These are phyloP conservation scores for Etheostoma spectabile DNA, from an alignment of 2,113 vertebrate species.

Conservation along the genomic window DNA sequence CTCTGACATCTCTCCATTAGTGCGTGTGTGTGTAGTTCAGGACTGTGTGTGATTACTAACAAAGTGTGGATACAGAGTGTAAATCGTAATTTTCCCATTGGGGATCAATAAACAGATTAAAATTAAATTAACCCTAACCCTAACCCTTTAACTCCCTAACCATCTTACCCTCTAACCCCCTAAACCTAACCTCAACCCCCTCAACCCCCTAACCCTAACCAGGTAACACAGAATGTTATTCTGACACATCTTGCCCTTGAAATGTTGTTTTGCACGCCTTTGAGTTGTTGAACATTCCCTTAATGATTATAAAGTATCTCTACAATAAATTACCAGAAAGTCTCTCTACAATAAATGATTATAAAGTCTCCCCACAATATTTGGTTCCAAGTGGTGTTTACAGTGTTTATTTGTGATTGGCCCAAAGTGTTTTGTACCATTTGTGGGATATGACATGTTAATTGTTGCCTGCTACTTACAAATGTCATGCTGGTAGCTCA, in stretches of 20 bases:
- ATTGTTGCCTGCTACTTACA: slow-evolving; percentile 42
- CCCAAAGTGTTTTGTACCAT: slow-evolving; percentile 20
- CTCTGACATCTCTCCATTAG: too few relatives aligned
- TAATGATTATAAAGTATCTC: slow-evolving; percentile 6
- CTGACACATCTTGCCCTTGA: background rate
- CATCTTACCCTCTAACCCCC: too few relatives aligned
- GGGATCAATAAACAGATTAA: too few relatives aligned
- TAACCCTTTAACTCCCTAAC: too few relatives aligned
- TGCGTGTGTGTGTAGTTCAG: too few relatives aligned
- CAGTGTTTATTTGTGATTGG: slow-evolving; percentile 19
- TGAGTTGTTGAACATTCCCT: background rate
- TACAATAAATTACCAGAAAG: slow-evolving; percentile 13
- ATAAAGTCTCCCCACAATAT: background rate
- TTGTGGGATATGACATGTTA: slow-evolving; percentile 28
- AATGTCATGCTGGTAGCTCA: slow-evolving; percentile 11
- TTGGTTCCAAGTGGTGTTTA: slow-evolving; percentile 1
- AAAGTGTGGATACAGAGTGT: too few relatives aligned
- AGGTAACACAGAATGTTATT: background rate
- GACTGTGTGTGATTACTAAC: too few relatives aligned
- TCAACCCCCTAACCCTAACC: too few relatives aligned
- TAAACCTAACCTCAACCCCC: too few relatives aligned
- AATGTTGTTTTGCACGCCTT: background rate
- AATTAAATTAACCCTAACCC: too few relatives aligned
- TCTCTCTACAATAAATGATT: slow-evolving; percentile 2
- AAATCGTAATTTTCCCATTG: too few relatives aligned